Base-by-base conservation (phyloP, 2,888 invertebrate genomes). In the Anodontia alba region DNA sequence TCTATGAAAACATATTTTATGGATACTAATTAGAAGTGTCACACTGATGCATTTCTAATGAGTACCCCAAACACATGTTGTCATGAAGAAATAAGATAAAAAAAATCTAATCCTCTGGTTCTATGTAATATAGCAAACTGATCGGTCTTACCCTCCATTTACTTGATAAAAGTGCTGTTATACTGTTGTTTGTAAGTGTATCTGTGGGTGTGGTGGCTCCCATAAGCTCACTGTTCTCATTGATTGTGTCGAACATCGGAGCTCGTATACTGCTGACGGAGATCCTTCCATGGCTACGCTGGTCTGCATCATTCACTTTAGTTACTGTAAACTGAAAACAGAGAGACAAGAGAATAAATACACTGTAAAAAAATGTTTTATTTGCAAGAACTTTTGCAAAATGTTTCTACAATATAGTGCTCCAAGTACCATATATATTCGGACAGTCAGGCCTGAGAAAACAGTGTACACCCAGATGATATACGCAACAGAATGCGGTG, bases 121-220 rank as follows among this genome's bases (percentile, higher is more conserved):
- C n/a, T n/a, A n/a, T n/a, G n/a, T n/a, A n/a, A n/a, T n/a, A n/a
- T n/a, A n/a, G n/a, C n/a, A n/a, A n/a, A n/a, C n/a, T n/a, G n/a
- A n/a, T n/a, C 12, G 38, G 23, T 81, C 88, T 87, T 86, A 93
- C 93, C 90, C 92, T 88, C 81, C 93, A 92, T 87, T 93, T 93
- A 62, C 87, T 89, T 20, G 93, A 91, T 70, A 93, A 86, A 12
- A 93, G 87, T 43, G 91, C 91, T 17, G 93, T 93, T 83, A 93
- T 92, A 80, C 93, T 93, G 81, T 89, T 92, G 74, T 91, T 92
- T n/a, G 91, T 92, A 38, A 92, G 89, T 0, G 91, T 89, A 73
- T 91, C 87, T 31, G 80, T 78, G 0, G 83, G 79, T 15, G 83
- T 86, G n/a, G 73, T 77, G 68, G 76, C 81, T 20, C 78, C 36